Evolutionary conservation across 1,140 invertebrate genomes (phyloP).

Genomic region (Proales similis): DNA sequence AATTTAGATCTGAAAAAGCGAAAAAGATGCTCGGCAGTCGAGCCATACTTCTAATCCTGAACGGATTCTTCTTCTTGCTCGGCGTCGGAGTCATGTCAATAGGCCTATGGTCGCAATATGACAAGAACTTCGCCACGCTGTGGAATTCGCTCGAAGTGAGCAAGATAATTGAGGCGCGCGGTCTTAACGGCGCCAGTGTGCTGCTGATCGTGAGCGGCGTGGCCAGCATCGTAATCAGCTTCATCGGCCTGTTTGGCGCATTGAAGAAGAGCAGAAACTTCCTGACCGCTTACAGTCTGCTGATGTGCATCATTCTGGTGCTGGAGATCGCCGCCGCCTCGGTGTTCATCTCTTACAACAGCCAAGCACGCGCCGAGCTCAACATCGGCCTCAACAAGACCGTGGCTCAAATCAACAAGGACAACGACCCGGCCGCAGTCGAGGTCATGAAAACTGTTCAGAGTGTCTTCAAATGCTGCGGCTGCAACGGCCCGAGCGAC

Average conservation of each 20-base stretch:
- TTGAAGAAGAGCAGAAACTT: constrained; percentile 17
- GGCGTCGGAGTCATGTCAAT: constrained; percentile 1
- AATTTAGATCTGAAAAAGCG: too few species aligned
- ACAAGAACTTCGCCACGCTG: constrained; percentile 18
- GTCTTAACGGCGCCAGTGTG: constrained; percentile 24
- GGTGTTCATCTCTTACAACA: constrained; percentile 22
- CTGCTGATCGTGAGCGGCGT: constrained; percentile 21
- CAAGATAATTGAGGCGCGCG: constrained; percentile 19
- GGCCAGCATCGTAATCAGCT: constrained; percentile 25
- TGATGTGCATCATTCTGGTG: constrained; percentile 24
- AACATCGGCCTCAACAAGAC: constrained; percentile 9
- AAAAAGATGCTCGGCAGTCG: constrained; percentile 30
- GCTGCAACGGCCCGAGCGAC: constrained; percentile 16
- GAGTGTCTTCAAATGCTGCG: constrained; percentile 30
- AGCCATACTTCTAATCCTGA: constrained; percentile 15
- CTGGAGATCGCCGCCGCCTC: constrained; percentile 19
- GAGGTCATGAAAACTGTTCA: constrained; percentile 36
- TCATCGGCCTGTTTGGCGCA: constrained; percentile 28
- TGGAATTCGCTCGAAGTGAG: constrained; percentile 33
- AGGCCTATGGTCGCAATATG: constrained; percentile 34
- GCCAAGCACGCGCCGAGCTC: constrained; percentile 5
- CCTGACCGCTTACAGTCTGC: constrained; percentile 10
- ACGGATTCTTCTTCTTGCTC: constrained; percentile 22
- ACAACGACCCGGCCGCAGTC: constrained; percentile 9
- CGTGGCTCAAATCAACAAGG: constrained; percentile 7